These are phyloP conservation scores for Barnardius zonarius DNA, from an alignment of 2,113 vertebrate species.

Conservation along the genomic window DNA sequence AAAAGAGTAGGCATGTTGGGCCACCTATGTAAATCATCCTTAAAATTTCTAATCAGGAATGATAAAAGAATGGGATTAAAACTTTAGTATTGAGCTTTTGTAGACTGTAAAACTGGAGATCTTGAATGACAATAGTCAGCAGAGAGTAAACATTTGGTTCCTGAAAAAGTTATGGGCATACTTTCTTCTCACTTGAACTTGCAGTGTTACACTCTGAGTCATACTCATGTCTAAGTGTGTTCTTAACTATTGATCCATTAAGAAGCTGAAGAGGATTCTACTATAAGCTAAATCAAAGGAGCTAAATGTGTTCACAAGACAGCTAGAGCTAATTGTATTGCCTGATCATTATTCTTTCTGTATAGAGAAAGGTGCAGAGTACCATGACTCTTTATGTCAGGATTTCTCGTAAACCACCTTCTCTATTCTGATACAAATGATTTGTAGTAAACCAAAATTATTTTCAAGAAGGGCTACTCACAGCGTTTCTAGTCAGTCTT, in stretches of 20 bases:
- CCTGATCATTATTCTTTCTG: background rate
- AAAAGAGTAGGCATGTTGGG: background rate
- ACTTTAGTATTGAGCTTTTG: background rate
- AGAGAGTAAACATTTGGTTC: background rate
- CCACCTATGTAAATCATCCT: background rate
- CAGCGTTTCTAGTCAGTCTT: conserved; percentile 15
- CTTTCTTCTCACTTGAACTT: background rate
- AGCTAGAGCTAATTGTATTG: background rate
- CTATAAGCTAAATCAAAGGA: background rate
- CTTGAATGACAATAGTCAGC: background rate
- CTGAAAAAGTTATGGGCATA: background rate
- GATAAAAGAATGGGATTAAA: background rate
- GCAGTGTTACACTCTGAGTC: background rate
- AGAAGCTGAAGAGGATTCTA: background rate
- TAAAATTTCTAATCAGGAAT: background rate
- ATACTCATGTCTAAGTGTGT: background rate
- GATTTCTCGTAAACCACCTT: background rate
- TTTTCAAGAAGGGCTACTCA: background rate
- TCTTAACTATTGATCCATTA: background rate
- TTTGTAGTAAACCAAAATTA: background rate
- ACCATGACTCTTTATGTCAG: background rate
- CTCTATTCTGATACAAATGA: background rate
- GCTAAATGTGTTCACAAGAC: background rate
- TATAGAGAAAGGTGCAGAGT: background rate
- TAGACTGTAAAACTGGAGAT: background rate